These are phyloP conservation scores for Syngnathus floridae DNA, from an alignment of 2,113 vertebrate species.

Conservation along the genomic window DNA sequence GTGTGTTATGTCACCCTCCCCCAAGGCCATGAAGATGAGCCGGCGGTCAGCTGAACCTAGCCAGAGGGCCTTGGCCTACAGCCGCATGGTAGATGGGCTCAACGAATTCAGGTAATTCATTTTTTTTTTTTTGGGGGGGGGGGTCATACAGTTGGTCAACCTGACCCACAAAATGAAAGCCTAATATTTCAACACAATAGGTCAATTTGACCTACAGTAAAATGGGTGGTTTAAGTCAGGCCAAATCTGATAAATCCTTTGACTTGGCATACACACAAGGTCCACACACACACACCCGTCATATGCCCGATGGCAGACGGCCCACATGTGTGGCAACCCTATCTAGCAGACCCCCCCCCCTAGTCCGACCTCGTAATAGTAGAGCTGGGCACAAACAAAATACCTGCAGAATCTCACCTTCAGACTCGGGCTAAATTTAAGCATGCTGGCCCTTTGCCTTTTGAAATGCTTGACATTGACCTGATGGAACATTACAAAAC, in stretches of 20 bases:
- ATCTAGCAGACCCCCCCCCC: slow-evolving; percentile 55
- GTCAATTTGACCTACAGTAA: background rate
- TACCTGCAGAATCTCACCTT: slow-evolving; percentile 70
- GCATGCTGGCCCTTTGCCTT: slow-evolving; percentile 25
- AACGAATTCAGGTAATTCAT: slow-evolving; percentile 88
- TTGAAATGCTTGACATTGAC: slow-evolving; percentile 19
- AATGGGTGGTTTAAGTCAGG: background rate
- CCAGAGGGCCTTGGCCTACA: slow-evolving; percentile 89
- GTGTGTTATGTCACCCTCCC: slow-evolving; percentile 63
- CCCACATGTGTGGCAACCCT: slow-evolving; percentile 59
- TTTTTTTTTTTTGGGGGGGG: background rate
- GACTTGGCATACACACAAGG: slow-evolving; percentile 11
- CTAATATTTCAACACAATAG: background rate
- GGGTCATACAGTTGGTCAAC: background rate
- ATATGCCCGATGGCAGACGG: slow-evolving; percentile 47
- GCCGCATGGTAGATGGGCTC: slow-evolving; percentile 92
- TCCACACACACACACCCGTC: slow-evolving; percentile 15
- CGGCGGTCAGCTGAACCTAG: slow-evolving; percentile 89
- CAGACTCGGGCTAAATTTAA: slow-evolving; percentile 44
- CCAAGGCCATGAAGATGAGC: slow-evolving; percentile 94
- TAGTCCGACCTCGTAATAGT: slow-evolving; percentile 76
- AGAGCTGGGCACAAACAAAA: slow-evolving; percentile 77
- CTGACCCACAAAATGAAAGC: background rate
- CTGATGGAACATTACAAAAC: slow-evolving; percentile 44
- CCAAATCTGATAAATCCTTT: slow-evolving; percentile 7